Conservation (phyloP, 2,797 vertebrate genomes). For the Momotus momota region DNA sequence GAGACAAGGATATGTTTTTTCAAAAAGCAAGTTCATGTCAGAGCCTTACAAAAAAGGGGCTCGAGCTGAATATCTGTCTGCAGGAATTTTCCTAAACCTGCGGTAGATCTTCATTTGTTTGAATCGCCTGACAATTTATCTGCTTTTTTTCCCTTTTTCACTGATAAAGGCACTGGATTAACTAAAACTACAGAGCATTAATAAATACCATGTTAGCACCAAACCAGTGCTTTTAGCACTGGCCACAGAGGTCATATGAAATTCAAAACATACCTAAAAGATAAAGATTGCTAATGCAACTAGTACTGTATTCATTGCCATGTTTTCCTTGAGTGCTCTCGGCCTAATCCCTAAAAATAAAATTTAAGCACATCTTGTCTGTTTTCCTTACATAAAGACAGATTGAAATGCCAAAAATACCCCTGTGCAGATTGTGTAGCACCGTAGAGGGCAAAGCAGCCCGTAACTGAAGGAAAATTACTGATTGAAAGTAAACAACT, state of each 20-base stretch:
- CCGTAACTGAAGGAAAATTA: constrained; percentile 76
- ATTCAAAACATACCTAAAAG: constrained; percentile 70
- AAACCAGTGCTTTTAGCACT: constrained; percentile 68
- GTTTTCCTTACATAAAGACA: constrained; percentile 62
- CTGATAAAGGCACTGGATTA: constrained; percentile 49
- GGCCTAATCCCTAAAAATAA: constrained; percentile 68
- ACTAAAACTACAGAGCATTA: constrained; percentile 64
- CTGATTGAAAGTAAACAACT: constrained; percentile 81
- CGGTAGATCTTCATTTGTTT: neutral
- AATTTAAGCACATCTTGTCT: constrained; percentile 63
- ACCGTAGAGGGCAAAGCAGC: constrained; percentile 79
- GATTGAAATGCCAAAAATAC: constrained; percentile 77
- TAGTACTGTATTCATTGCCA: constrained; percentile 68
- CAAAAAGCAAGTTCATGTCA: neutral
- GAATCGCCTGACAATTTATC: constrained; percentile 1
- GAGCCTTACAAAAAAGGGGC: neutral
- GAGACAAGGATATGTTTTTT: constrained; percentile 10
- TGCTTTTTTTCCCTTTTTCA: constrained; percentile 26
- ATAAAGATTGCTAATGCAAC: constrained; percentile 70
- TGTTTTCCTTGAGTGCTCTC: constrained; percentile 65
- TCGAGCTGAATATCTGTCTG: neutral
- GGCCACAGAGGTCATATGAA: constrained; percentile 77
- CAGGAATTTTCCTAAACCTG: constrained; percentile 4
- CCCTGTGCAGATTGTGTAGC: constrained; percentile 74
- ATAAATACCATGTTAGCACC: constrained; percentile 81